These are phyloP conservation scores for Dorcus parallelipipedus DNA, from an alignment of 2,888 invertebrate genomes.

Conservation along the genomic window DNA sequence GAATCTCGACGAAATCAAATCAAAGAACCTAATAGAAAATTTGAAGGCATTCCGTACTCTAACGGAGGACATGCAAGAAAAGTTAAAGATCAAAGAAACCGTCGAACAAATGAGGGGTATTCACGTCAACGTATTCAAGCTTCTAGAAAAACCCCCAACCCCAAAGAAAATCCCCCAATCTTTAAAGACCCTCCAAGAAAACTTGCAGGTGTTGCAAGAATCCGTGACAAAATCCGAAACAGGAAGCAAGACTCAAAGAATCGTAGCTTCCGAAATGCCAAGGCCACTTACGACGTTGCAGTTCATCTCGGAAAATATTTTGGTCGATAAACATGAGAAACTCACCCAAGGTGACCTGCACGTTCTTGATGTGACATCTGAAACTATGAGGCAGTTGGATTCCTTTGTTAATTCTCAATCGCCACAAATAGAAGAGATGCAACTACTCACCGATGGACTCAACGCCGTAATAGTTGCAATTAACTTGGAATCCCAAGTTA, in stretches of 20 bases:
- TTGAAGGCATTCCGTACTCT: constrained; percentile 15
- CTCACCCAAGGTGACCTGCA: constrained; percentile 39
- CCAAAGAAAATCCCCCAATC: constrained; percentile 22
- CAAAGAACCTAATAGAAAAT: constrained; percentile 14
- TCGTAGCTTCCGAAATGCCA: constrained; percentile 37
- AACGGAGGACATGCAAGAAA: constrained; percentile 17
- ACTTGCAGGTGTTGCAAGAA: constrained; percentile 40
- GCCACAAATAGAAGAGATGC: constrained; percentile 10
- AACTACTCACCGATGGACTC: constrained; percentile 20
- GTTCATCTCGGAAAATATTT: constrained; percentile 39
- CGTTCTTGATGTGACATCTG: constrained; percentile 35
- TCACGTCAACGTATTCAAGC: constrained; percentile 38
- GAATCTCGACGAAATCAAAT: constrained; percentile 18
- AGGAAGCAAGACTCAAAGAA: constrained; percentile 33
- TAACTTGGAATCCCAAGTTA: constrained; percentile 45
- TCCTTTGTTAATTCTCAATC: constrained; percentile 26
- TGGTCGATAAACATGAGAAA: constrained; percentile 40
- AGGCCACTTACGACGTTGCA: constrained; percentile 42
- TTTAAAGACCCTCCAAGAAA: constrained; percentile 35
- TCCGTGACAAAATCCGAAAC: constrained; percentile 28
- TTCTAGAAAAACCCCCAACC: constrained; percentile 31
- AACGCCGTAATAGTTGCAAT: constrained; percentile 36
- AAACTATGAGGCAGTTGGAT: constrained; percentile 36
- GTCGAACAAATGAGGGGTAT: constrained; percentile 41
- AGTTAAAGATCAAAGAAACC: constrained; percentile 36